Percentiles rank a stretch among this genome's conserved stretches.
These are phyloP conservation scores for Tethya wilhelma DNA, from an alignment of 37 sponge, comb jelly and placozoan genomes.

Conservation along the genomic window DNA sequence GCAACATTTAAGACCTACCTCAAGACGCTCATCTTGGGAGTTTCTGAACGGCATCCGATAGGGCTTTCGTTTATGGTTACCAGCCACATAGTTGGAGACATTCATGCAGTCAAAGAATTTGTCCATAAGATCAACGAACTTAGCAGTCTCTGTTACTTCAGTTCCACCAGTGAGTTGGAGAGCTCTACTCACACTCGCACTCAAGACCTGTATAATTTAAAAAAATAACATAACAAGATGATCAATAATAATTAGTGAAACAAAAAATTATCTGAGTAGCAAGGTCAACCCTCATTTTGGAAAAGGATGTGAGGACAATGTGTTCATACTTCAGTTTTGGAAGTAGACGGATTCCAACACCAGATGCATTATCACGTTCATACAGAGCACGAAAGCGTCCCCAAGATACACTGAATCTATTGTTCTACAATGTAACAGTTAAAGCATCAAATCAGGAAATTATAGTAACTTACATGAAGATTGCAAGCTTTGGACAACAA, in stretches of 20 bases:
- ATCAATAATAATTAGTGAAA: background rate
- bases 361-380: background rate
- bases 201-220: conserved; percentile 31
- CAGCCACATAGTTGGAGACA: no score
- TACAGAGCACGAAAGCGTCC: conserved; percentile 17
- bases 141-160: conserved; percentile 18
- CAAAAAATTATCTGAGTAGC: conserved; percentile 24
- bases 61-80: no score
- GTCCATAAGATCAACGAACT: conserved; percentile 11
- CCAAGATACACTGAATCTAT: conserved; percentile 35
- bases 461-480: conserved; percentile 19
- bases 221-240: background rate
- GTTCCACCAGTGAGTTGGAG: conserved; percentile 10
- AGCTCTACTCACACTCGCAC: conserved; percentile 36
- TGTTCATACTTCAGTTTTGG: conserved; percentile 17
- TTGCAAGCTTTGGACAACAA: conserved; percentile 20
- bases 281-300: conserved; percentile 41
- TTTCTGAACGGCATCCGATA: no score
- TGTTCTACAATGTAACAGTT: background rate
- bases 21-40: no score
- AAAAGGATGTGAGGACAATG: conserved; percentile 30
- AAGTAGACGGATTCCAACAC: conserved; percentile 12
- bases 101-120: conserved; percentile 61
- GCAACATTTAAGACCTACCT: no score
- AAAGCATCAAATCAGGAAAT: no score